Percentiles rank a stretch among this genome's conserved stretches.
These are phyloP conservation scores for Zeus faber DNA, from an alignment of 2,113 vertebrate genomes.

Conservation along the genomic window DNA sequence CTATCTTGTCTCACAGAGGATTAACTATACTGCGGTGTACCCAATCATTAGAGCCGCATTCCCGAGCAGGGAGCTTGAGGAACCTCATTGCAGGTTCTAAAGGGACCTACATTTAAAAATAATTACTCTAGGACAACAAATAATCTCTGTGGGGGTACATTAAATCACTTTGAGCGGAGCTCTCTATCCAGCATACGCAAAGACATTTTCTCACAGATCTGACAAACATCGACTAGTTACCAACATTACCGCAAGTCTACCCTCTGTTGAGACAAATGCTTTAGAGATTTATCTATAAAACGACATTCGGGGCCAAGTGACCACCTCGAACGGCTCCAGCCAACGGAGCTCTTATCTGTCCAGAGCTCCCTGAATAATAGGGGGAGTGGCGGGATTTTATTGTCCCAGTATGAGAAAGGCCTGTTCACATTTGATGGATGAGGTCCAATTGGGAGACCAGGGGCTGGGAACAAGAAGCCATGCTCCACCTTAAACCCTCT, in stretches of 20 bases:
- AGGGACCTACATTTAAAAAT: slow-evolving; percentile 15
- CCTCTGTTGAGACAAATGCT: neutral
- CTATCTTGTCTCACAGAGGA: slow-evolving; percentile 26
- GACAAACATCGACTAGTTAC: neutral
- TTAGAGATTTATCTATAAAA: neutral
- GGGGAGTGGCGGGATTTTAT: slow-evolving; percentile 60
- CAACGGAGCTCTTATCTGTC: slow-evolving; percentile 55
- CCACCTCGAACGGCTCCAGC: slow-evolving; percentile 19
- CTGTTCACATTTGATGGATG: slow-evolving; percentile 60
- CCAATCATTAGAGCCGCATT: no score
- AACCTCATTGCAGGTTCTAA: slow-evolving; percentile 26
- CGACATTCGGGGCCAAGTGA: slow-evolving; percentile 15
- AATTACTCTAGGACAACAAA: neutral
- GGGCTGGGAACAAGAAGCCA: slow-evolving; percentile 46
- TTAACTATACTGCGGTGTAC: slow-evolving; percentile 29
- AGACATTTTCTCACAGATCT: neutral
- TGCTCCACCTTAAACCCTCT: slow-evolving; percentile 47
- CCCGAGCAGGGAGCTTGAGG: no score
- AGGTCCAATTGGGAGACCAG: slow-evolving; percentile 54
- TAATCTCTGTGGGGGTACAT: neutral
- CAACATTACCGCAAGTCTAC: neutral
- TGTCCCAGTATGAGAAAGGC: slow-evolving; percentile 60
- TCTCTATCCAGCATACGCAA: neutral
- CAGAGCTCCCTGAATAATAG: slow-evolving; percentile 50
- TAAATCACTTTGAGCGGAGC: neutral